phyloP scores from a whole-genome alignment of 2,888 invertebrate species.

The Sarcophaga rosellei region DNA sequence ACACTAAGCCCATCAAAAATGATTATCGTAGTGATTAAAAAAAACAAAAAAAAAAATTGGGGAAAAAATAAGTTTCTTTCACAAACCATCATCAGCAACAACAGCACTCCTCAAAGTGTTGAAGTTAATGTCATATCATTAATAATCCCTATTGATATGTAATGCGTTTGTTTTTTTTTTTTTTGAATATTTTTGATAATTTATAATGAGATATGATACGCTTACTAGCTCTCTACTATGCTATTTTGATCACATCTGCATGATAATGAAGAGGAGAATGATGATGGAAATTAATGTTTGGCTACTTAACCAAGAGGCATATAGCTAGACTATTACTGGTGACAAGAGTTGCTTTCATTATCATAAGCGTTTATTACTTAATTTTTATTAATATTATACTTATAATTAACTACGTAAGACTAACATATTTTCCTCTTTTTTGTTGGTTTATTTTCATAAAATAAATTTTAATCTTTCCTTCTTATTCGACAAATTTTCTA shows the following conservation, averaged over 20 bases:
- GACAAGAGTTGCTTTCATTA: not conserved
- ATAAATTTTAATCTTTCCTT: not conserved
- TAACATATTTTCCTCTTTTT: not conserved
- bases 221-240: not conserved
- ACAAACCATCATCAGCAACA: not conserved
- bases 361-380: not conserved
- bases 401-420: not conserved
- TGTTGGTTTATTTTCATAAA: no score
- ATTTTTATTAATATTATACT: not conserved
- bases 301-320: not conserved
- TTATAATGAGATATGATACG: not conserved
- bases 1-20: constrained; percentile 57
- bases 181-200: constrained; percentile 14
- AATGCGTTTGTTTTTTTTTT: not conserved
- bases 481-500: not conserved
- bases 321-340: no score
- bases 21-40: constrained; percentile 30
- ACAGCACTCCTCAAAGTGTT: constrained; percentile 11
- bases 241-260: not conserved
- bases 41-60: no score
- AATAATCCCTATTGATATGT: constrained; percentile 28
- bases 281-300: not conserved
- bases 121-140: constrained; percentile 50
- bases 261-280: not conserved
- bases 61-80: not conserved